Conservation (phyloP, 2,888 invertebrate species). For the Acrobeloides nanus region DNA sequence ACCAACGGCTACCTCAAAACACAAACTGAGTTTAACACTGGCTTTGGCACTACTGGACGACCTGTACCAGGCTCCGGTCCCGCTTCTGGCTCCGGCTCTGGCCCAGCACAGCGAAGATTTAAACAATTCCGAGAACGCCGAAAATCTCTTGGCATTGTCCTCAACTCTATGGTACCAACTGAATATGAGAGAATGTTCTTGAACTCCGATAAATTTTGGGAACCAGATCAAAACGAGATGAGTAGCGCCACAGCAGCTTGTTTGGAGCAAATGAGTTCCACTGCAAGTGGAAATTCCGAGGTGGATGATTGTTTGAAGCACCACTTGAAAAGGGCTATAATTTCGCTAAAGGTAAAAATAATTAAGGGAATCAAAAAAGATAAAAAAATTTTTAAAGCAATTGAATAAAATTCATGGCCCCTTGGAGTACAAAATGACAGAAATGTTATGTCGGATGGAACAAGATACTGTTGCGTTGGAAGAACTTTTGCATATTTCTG, state of each 20-base stretch:
- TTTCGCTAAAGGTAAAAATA: constrained; percentile 28
- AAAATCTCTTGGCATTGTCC: constrained; percentile 38
- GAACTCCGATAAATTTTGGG: constrained; percentile 28
- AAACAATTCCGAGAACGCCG: constrained; percentile 37
- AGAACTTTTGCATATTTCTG: constrained; percentile 54
- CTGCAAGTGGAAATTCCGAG: constrained; percentile 37
- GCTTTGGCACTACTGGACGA: not conserved
- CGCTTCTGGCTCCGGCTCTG: constrained; percentile 7
- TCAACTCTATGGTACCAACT: constrained; percentile 28
- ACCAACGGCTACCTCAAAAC: constrained; percentile 4
- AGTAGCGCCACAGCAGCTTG: not conserved
- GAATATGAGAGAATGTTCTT: constrained; percentile 32
- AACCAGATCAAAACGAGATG: constrained; percentile 3
- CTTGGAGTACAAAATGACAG: constrained; percentile 57
- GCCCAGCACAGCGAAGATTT: constrained; percentile 33
- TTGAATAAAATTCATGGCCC: constrained; percentile 47
- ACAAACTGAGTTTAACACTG: no score
- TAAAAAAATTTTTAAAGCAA: constrained; percentile 18
- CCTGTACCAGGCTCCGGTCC: constrained; percentile 12
- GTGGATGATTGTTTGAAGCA: constrained; percentile 44
- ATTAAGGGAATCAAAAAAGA: not conserved
- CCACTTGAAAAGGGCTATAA: constrained; percentile 32
- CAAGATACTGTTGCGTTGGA: constrained; percentile 57
- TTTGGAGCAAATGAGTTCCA: constrained; percentile 7
- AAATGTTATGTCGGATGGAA: constrained; percentile 57